These are phyloP conservation scores for Drosophila dunni DNA, from an alignment of 1,140 invertebrate species.

Conservation along the genomic window DNA sequence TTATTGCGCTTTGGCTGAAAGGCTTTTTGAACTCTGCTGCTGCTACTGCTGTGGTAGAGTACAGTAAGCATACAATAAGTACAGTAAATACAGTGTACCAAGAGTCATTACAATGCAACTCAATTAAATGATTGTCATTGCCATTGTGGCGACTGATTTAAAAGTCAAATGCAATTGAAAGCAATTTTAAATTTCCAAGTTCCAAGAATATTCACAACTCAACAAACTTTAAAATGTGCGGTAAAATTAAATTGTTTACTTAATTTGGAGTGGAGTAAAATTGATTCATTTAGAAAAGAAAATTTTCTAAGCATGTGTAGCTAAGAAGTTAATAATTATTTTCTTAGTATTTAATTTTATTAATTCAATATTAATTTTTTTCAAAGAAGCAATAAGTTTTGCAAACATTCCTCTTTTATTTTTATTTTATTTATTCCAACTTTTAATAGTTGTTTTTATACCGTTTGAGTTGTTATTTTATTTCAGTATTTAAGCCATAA, in stretches of 20 bases:
- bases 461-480: too few relatives aligned
- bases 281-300: background rate
- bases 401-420: too few relatives aligned
- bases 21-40: constrained; percentile 14
- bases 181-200: constrained; percentile 32
- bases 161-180: constrained; percentile 48
- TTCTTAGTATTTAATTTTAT: too few relatives aligned
- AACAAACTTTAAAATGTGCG: background rate
- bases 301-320: too few relatives aligned
- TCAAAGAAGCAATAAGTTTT: too few relatives aligned
- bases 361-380: too few relatives aligned
- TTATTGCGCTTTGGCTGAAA: constrained; percentile 52
- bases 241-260: background rate
- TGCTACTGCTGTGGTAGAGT: background rate
- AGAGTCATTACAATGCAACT: constrained; percentile 46
- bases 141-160: constrained; percentile 53
- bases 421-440: too few relatives aligned
- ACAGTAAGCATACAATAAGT: constrained; percentile 5
- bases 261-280: background rate
- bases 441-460: too few relatives aligned
- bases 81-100: constrained; percentile 25
- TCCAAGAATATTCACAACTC: constrained; percentile 20
- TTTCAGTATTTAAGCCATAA: too few relatives aligned
- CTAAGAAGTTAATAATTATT: too few relatives aligned
- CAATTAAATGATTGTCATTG: constrained; percentile 62